Base-by-base conservation (phyloP, 2,113 vertebrate genomes). In the Erythrolamprus reginae region DNA sequence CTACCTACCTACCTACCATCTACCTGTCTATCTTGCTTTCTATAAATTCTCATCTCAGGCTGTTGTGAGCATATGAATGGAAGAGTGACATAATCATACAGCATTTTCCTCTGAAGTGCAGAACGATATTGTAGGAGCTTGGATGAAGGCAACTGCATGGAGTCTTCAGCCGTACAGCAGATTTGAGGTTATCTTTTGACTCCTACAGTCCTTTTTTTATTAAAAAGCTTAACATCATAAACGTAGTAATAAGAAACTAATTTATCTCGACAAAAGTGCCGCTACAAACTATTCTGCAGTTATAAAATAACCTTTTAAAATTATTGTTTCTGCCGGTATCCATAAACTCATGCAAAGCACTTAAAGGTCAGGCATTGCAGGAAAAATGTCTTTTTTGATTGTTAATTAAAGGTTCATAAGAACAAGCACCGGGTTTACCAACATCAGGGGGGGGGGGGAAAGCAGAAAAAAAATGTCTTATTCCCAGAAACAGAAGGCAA, bases 161-260 rank as follows among this genome's bases (percentile, higher is more conserved):
- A 92, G 21, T 23, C 91, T 55, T 52, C 91, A 13, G n/a, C 89
- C 4, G 89, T 33, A 86, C 92, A 90, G 82, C 50, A 93, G 90
- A 87, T 93, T 88, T 87, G 92, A 95, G 94, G 89, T 93, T 95
- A 90, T 94, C 94, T 95, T 86, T 95, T 95, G 93, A 95, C 93
- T 95, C 96, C 96, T 93, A 95, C 87, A 65, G 90, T 90, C 91
- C 84, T 21, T 56, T 56, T 90, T 95, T 83, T 93, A 92, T 96
- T 95, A 95, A 95, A 96, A 95, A 94, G 93, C 94, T 96, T 92
- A 91, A 87, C 89, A 91, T 94, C 91, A 58, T 95, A 94, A 96
- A 93, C 82, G 93, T 56, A 84, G 87, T 95, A 93, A 93, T 94
- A 94, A 94, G 95, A 93, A 95, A 93, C 91, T 96, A 89, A n/a